A percentile compares a stretch with the other conserved stretches of the same genome.
Evolutionary conservation across 2,888 invertebrate species (phyloP).

Genomic region (Zygothrica quintamaculata): DNA sequence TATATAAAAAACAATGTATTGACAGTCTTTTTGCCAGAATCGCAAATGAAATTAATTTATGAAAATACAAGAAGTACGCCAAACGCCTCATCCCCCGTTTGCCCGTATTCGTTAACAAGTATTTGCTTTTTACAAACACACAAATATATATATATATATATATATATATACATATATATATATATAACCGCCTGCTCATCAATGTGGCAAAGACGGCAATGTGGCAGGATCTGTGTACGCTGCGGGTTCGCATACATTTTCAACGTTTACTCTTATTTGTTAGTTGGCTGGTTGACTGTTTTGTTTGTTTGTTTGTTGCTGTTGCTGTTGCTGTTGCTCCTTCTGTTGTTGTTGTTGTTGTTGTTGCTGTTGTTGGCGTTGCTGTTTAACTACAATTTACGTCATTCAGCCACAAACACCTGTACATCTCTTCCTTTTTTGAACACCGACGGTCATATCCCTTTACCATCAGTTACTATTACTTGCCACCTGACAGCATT

Average conservation of each 20-base stretch:
- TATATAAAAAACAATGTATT: slow-evolving; percentile 34
- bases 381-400: slow-evolving; percentile 63
- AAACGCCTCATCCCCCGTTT: slow-evolving; percentile 1
- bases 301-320: slow-evolving; percentile 25
- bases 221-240: slow-evolving; percentile 30
- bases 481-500: neutral
- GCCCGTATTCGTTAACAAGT: slow-evolving; percentile 62
- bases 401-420: slow-evolving; percentile 64
- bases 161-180: neutral
- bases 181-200: slow-evolving; percentile 34
- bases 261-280: slow-evolving; percentile 38
- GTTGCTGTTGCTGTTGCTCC: slow-evolving; percentile 14
- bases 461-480: slow-evolving; percentile 7
- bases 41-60: slow-evolving; percentile 61
- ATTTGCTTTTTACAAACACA: slow-evolving; percentile 49
- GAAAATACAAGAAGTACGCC: slow-evolving; percentile 44
- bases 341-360: slow-evolving; percentile 13
- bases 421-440: no score
- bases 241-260: slow-evolving; percentile 33
- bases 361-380: slow-evolving; percentile 17
- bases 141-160: neutral
- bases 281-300: slow-evolving; percentile 57
- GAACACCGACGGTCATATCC: no score
- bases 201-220: slow-evolving; percentile 35
- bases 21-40: slow-evolving; percentile 51